Base-by-base conservation (phyloP, 2,113 vertebrate species). In the Syrmaticus mikado region DNA sequence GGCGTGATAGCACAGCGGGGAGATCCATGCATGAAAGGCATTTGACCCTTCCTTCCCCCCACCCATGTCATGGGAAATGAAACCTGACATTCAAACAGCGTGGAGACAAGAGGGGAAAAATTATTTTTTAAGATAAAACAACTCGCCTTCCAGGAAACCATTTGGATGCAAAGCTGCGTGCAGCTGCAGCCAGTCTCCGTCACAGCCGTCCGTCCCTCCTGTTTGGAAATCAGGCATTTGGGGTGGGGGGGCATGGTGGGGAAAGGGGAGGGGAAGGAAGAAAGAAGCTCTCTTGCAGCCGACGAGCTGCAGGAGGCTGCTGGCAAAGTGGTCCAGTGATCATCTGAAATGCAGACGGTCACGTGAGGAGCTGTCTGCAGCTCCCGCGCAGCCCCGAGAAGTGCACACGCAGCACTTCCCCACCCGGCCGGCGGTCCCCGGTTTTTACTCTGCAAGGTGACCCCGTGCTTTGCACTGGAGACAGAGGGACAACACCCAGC, bases 291-390 rank as follows among this genome's bases (percentile, higher is more conserved):
- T 84, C 74, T 34, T 72, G 81, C 93, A 94, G 92, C 89, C 60
- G 88, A 91, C 67, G 84, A 92, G 80, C 70, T 7, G 82, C 1
- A 13, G 84, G 84, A 93, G 30, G 76, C 92, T 89, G 84, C 22
- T 74, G 91, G 88, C 94, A 95, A 91, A 97, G 96, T 84, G 91
- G 90, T 83, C 94, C 87, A 93, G 95, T 82, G 82, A 79, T 82
- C 65, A 46, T 92, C 89, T 74, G 93, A 94, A 95, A 87, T 94
- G 93, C 95, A 96, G 95, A 94, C 95, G 30, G 91, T 93, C 89
- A 86, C 85, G 93, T 88, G 85, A 64, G 40, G 75, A 48, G 10
- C 88, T 91, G 91, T 95, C 92, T 94, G 93, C 87, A 90, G 89
- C 92, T 93, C 93, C 92, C 75, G 55, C 55, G 19, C 89, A 89